phyloP scores from a whole-genome alignment of 2,113 vertebrate species.

The Varanus komodoensis region DNA sequence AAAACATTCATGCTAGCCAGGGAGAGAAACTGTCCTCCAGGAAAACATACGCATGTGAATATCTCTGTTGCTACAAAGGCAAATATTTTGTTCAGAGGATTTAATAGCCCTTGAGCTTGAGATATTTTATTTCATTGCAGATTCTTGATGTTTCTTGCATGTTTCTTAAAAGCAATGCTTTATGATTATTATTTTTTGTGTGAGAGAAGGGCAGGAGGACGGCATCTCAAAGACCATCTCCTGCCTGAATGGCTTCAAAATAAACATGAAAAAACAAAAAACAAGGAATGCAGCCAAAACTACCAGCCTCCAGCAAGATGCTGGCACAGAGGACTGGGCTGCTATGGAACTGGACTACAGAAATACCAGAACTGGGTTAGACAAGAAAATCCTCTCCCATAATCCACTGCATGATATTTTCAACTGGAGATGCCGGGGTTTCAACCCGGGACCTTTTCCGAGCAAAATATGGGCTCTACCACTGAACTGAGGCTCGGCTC shows the following conservation, averaged over 20 bases:
- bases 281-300: neutral
- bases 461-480: neutral
- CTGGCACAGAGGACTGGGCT: neutral
- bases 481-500: neutral
- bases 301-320: neutral
- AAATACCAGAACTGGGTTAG: neutral
- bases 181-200: too few relatives aligned
- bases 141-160: neutral
- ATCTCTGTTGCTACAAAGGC: neutral
- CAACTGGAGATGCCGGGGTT: neutral
- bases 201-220: too few relatives aligned
- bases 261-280: neutral
- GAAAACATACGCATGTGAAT: neutral
- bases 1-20: neutral
- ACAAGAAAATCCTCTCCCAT: neutral
- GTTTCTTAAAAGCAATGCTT: neutral
- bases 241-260: neutral
- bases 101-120: neutral
- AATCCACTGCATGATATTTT: neutral
- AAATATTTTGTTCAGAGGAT: neutral
- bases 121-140: neutral
- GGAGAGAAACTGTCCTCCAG: neutral
- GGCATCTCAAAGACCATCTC: neutral
- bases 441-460: neutral
- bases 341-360: too few relatives aligned